Evolutionary conservation across 2,888 invertebrate genomes (phyloP).

Genomic region (Tenodera sinensis): DNA sequence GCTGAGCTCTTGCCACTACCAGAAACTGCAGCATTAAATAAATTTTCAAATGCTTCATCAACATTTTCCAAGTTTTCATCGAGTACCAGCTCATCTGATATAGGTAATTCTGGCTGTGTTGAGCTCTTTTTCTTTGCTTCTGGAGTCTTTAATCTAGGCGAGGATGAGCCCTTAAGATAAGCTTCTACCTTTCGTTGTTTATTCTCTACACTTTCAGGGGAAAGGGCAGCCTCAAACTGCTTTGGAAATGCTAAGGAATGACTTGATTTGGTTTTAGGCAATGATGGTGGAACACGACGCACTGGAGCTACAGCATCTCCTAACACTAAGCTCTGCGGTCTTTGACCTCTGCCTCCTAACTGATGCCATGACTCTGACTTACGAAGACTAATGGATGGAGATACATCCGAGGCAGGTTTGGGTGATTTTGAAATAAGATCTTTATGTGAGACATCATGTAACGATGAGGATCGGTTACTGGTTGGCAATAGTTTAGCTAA

Average conservation of each 20-base stretch:
- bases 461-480: not conserved
- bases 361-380: slow-evolving; percentile 32
- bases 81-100: slow-evolving; percentile 30
- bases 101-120: not conserved
- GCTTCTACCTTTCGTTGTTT: slow-evolving; percentile 72
- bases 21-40: slow-evolving; percentile 56
- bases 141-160: slow-evolving; percentile 14
- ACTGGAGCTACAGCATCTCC: slow-evolving; percentile 32
- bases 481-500: not conserved
- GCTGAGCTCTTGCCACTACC: not conserved
- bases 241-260: slow-evolving; percentile 71
- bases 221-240: slow-evolving; percentile 75
- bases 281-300: slow-evolving; percentile 29
- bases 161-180: slow-evolving; percentile 50
- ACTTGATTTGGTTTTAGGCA: slow-evolving; percentile 66
- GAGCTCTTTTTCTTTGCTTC: not conserved
- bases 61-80: slow-evolving; percentile 59
- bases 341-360: slow-evolving; percentile 47
- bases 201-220: slow-evolving; percentile 61
- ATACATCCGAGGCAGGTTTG: slow-evolving; percentile 31
- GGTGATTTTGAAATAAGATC: slow-evolving; percentile 30
- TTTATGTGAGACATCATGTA: slow-evolving; percentile 11
- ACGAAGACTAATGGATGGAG: slow-evolving; percentile 20
- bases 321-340: slow-evolving; percentile 37
- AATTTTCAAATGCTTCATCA: slow-evolving; percentile 83